phyloP scores from a whole-genome alignment of 1,140 invertebrate species.

The Kradibia gibbosae region DNA sequence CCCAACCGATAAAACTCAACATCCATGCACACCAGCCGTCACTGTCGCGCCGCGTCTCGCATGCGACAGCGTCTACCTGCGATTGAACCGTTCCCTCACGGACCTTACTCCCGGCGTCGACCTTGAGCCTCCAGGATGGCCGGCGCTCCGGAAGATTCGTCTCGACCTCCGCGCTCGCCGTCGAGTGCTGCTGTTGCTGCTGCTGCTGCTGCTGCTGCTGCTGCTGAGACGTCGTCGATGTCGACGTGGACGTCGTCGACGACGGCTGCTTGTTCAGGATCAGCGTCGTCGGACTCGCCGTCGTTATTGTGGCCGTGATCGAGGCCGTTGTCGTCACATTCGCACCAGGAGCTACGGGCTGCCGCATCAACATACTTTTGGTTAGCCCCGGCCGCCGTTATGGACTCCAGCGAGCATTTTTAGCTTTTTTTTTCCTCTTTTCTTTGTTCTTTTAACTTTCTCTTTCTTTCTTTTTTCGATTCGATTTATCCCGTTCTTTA shows the following conservation, averaged over 20 bases:
- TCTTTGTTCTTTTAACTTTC: neutral
- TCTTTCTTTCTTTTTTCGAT: neutral
- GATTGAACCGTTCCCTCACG: constrained; percentile 58
- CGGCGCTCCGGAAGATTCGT: constrained; percentile 79
- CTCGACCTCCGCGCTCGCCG: constrained; percentile 73
- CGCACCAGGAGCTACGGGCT: constrained; percentile 52
- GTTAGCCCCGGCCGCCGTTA: neutral
- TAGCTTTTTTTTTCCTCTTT: no score
- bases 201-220: constrained; percentile 64
- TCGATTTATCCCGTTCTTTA: neutral
- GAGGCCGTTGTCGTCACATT: constrained; percentile 70
- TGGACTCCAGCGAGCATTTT: neutral
- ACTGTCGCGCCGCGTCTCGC: constrained; percentile 43
- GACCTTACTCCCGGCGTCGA: constrained; percentile 92
- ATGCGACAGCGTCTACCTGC: constrained; percentile 26
- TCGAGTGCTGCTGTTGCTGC: constrained; percentile 73
- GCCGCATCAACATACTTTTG: neutral
- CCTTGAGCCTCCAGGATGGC: constrained; percentile 90
- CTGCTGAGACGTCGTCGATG: constrained; percentile 51
- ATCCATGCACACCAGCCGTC: constrained; percentile 66
- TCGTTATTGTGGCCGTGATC: constrained; percentile 77
- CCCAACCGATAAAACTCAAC: constrained; percentile 60
- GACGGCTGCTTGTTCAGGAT: constrained; percentile 66
- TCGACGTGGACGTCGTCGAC: neutral
- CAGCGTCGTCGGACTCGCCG: constrained; percentile 75